Evolutionary conservation across 1,140 invertebrate genomes (phyloP), one percentile per base, ranked within the genome.

Genomic region (Pissodes strobi): DNA sequence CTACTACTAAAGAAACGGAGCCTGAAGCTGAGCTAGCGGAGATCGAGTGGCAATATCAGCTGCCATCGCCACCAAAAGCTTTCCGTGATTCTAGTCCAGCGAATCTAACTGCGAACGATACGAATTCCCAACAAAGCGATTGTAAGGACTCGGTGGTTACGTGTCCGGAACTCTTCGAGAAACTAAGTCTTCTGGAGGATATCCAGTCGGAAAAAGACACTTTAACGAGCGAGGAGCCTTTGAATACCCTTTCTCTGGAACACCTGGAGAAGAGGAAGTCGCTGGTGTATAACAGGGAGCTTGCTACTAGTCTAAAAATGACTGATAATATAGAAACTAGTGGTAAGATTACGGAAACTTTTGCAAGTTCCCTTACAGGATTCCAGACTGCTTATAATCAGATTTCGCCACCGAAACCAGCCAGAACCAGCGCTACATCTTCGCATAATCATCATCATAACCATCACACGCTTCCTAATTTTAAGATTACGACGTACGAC

Each of bases 51-150:
- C 82, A 87, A 30, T 86, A 86, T 66, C 81, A 84, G 65, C 75
- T 87, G n/a, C 86, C 86, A 8, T 83, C 84, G 1, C 86, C 86
- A 2, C 86, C 86, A 0, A 84, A 80, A 46, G 83, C 77, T n/a
- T 87, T 86, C 64, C 74, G 84, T 9, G 85, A 86, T 55, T 70
- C 72, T 13, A 81, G 79, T 12, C 77, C 81, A 3, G 67, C 67
- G 0, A 58, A 25, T 60, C 58, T 77, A 2, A 71, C 76, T 4
- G 74, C 73, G 22, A 51, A 49, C 30, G 59, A 66, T 22, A 71
- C 67, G 61, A 63, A 67, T 66, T 27, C 22, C 21, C 5, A 4
- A n/a, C 41, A 68, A 15, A 68, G 61, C 38, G 70, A 70, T 10
- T 69, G 57, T 55, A 67, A 68, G 51, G 76, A 78, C 63, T 77